A percentile compares a stretch with the other conserved stretches of the same genome.
Evolutionary conservation across 2,888 invertebrate genomes (phyloP).

Genomic region (Neria commutata): DNA sequence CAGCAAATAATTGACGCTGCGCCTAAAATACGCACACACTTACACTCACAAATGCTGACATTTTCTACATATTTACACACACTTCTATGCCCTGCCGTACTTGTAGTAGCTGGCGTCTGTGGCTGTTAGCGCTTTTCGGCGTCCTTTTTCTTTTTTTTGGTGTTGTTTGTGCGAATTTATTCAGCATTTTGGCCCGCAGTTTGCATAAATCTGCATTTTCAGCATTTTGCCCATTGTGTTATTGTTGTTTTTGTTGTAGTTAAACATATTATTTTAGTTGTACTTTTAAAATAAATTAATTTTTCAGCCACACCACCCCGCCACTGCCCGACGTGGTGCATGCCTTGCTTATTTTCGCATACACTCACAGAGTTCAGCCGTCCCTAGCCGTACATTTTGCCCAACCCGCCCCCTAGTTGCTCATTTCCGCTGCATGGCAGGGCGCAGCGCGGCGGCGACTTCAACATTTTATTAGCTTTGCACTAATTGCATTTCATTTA

Average conservation of each 20-base stretch:
- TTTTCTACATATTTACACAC: too few species aligned
- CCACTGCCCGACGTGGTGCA: constrained; percentile 12
- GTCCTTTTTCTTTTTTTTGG: constrained; percentile 6
- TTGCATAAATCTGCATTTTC: constrained; percentile 31
- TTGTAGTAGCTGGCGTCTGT: too few species aligned
- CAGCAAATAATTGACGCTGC: too few species aligned
- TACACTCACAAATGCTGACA: too few species aligned
- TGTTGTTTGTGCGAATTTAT: constrained; percentile 7
- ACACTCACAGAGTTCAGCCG: not conserved
- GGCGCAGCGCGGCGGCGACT: not conserved
- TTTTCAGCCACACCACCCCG: constrained; percentile 16
- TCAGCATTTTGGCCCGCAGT: constrained; percentile 27
- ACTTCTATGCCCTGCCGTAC: too few species aligned
- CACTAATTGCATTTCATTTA: constrained; percentile 52
- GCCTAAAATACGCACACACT: too few species aligned
- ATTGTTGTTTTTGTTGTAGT: not conserved
- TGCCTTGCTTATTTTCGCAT: constrained; percentile 9
- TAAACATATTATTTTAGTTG: constrained; percentile 2
- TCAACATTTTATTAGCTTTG: constrained; percentile 50
- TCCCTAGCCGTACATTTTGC: not conserved
- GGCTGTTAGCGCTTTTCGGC: constrained; percentile 21
- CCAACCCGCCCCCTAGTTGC: not conserved
- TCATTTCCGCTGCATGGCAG: not conserved
- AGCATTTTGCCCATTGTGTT: too few species aligned
- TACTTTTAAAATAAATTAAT: not conserved